These are phyloP conservation scores for Hydrotaea cyrtoneurina DNA, from an alignment of 2,888 invertebrate genomes.

Conservation along the genomic window DNA sequence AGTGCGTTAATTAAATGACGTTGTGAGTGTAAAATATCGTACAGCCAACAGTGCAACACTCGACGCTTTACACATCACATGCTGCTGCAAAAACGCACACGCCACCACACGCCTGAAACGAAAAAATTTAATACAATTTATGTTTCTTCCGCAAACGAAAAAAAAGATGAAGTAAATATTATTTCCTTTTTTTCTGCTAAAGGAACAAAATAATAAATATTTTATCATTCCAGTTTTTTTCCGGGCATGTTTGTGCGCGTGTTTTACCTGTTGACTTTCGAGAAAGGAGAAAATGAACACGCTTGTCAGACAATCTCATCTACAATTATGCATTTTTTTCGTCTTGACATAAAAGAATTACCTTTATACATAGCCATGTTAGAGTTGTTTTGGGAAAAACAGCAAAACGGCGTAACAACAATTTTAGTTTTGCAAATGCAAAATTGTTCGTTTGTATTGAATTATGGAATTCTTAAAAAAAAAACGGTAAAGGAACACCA, in stretches of 20 bases:
- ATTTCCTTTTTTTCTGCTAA: background rate
- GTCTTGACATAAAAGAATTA: too few species aligned
- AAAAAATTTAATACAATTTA: background rate
- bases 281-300: conserved; percentile 24
- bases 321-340: background rate
- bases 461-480: too few species aligned
- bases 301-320: conserved; percentile 32
- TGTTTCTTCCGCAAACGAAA: background rate
- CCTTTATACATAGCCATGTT: too few species aligned
- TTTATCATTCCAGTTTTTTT: background rate
- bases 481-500: too few species aligned
- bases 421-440: too few species aligned
- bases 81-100: background rate
- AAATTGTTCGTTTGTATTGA: too few species aligned
- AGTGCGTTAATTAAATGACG: conserved; percentile 53
- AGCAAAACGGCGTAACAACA: too few species aligned
- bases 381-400: too few species aligned
- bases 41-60: background rate
- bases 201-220: conserved; percentile 10
- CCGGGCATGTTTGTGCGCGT: background rate
- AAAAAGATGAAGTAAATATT: conserved; percentile 11
- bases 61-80: conserved; percentile 8
- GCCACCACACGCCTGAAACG: background rate
- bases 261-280: conserved; percentile 56
- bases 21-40: background rate